A percentile compares a stretch with the other conserved stretches of the same genome.
Evolutionary conservation across 2,113 vertebrate species (phyloP).

Genomic region (Menidia beryllina): DNA sequence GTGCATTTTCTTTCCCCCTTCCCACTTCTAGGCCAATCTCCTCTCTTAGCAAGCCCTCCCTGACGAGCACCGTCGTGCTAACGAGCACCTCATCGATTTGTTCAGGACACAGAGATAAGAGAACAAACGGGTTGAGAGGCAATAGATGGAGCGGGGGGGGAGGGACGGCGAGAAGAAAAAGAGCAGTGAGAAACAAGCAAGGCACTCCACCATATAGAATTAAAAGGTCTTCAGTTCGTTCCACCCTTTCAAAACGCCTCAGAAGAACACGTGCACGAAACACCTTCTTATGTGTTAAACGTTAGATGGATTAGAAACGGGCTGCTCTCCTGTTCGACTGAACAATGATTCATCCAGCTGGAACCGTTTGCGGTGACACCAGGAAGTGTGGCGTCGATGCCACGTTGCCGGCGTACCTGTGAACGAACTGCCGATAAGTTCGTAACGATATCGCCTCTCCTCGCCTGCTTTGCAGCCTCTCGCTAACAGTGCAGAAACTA

Average conservation of each 20-base stretch:
- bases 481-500: background rate
- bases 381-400: slow-evolving; percentile 39
- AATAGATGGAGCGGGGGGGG: slow-evolving; percentile 6
- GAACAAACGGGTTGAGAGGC: slow-evolving; percentile 57
- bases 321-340: slow-evolving; percentile 54
- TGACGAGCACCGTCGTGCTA: slow-evolving; percentile 64
- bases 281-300: slow-evolving; percentile 64
- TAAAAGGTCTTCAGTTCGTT: slow-evolving; percentile 54
- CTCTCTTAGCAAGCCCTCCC: slow-evolving; percentile 25
- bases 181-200: slow-evolving; percentile 9
- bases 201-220: slow-evolving; percentile 3
- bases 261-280: slow-evolving; percentile 29
- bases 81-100: slow-evolving; percentile 68
- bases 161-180: slow-evolving; percentile 11
- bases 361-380: slow-evolving; percentile 54
- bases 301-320: slow-evolving; percentile 58
- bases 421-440: slow-evolving; percentile 46
- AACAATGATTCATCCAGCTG: slow-evolving; percentile 52
- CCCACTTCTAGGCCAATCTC: slow-evolving; percentile 34
- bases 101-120: slow-evolving; percentile 69
- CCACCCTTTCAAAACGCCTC: slow-evolving; percentile 44
- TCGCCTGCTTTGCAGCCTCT: slow-evolving; percentile 18
- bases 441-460: slow-evolving; percentile 48
- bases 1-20: background rate
- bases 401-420: slow-evolving; percentile 63